Conservation (phyloP, 2,113 vertebrate genomes). For the Muntiacus muntjak region DNA sequence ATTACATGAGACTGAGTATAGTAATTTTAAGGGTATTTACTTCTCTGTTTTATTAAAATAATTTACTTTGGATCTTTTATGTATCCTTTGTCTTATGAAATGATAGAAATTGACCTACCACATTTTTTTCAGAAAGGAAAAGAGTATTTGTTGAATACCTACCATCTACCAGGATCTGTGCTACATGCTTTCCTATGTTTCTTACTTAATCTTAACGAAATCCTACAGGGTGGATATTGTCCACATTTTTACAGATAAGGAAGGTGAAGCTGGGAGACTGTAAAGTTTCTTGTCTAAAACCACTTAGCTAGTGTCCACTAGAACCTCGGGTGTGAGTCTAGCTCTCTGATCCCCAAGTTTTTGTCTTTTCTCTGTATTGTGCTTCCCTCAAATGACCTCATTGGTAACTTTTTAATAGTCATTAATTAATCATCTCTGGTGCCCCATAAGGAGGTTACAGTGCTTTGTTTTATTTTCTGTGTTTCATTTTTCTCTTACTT, state of each 20-base stretch:
- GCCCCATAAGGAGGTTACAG: not conserved
- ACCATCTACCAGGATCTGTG: not conserved
- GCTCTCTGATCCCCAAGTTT: not conserved
- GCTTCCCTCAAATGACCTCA: not conserved
- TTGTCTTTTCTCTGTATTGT: slow-evolving; percentile 21
- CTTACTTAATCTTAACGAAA: slow-evolving; percentile 26
- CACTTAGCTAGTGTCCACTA: not conserved
- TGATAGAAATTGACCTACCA: not conserved
- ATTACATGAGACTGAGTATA: not conserved
- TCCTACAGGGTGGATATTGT: not conserved
- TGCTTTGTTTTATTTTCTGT: not conserved
- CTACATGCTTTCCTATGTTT: not conserved
- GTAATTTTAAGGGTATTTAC: not conserved
- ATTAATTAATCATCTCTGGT: not conserved
- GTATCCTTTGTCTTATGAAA: not conserved
- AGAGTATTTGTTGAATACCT: not conserved
- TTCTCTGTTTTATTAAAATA: slow-evolving; percentile 21
- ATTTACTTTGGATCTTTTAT: slow-evolving; percentile 10
- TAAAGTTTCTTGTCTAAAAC: not conserved
- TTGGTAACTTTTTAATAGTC: not conserved
- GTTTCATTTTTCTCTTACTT: slow-evolving; percentile 43
- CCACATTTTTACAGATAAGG: not conserved
- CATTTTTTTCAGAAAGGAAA: not conserved
- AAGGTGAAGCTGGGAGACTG: not conserved
- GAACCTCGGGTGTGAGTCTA: not conserved